A percentile compares a stretch with the other conserved stretches of the same genome.
These are phyloP conservation scores for Drosophila carrolli DNA, from an alignment of 1,140 invertebrate species.

Conservation along the genomic window DNA sequence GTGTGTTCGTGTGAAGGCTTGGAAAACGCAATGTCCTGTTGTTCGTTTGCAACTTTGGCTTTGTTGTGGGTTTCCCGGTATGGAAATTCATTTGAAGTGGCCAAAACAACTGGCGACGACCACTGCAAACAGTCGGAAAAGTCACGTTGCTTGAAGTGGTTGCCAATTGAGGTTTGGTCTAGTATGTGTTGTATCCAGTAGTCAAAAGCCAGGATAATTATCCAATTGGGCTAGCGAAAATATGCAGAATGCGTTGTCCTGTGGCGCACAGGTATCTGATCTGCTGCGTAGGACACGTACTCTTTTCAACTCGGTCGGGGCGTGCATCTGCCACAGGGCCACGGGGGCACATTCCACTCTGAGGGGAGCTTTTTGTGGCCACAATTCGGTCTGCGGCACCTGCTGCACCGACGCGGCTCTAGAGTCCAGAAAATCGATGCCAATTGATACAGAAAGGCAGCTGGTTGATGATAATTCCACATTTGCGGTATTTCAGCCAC, in stretches of 20 bases:
- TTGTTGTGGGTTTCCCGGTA: constrained; percentile 57
- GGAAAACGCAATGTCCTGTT: constrained; percentile 77
- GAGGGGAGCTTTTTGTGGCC: constrained; percentile 2
- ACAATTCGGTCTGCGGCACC: constrained; percentile 18
- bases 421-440: constrained; percentile 62
- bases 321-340: constrained; percentile 38
- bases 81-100: constrained; percentile 58
- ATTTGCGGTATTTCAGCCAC: constrained; percentile 24
- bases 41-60: constrained; percentile 73
- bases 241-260: constrained; percentile 65
- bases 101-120: constrained; percentile 21
- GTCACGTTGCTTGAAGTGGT: constrained; percentile 39
- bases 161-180: neutral
- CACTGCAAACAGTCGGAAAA: constrained; percentile 58
- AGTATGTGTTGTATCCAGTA: constrained; percentile 4
- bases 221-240: constrained; percentile 9
- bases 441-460: constrained; percentile 42
- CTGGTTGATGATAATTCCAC: constrained; percentile 36
- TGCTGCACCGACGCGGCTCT: constrained; percentile 34
- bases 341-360: neutral
- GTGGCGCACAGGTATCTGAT: constrained; percentile 30
- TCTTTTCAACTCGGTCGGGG: constrained; percentile 27
- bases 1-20: constrained; percentile 30
- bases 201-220: constrained; percentile 5
- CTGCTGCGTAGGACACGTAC: constrained; percentile 40